phyloP scores from a whole-genome alignment of 2,888 invertebrate genomes.

The Phanerotoma sp. region DNA sequence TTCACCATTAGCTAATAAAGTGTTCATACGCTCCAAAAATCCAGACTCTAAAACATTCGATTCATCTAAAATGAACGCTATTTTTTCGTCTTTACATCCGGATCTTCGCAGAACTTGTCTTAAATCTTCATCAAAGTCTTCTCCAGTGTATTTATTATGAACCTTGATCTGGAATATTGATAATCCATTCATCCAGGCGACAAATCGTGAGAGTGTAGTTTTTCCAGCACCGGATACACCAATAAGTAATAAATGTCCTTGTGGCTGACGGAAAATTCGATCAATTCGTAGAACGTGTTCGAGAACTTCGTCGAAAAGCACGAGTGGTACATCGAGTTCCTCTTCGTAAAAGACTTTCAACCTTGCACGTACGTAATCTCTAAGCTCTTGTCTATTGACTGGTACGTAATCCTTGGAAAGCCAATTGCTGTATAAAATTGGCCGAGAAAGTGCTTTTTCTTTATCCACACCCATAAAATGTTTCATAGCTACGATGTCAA shows the following conservation, averaged over 20 bases:
- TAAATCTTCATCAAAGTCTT: conserved; percentile 98
- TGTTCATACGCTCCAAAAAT: conserved; percentile 99
- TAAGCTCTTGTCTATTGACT: conserved; percentile 89
- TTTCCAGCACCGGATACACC: conserved; percentile 99
- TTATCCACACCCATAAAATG: conserved; percentile 91
- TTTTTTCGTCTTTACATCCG: conserved; percentile 96
- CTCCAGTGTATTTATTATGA: conserved; percentile 98
- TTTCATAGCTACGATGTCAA: conserved; percentile 87
- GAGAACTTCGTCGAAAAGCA: conserved; percentile 98
- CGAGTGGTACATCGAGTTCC: conserved; percentile 96
- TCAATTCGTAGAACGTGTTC: conserved; percentile 99
- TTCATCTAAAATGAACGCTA: conserved; percentile 98
- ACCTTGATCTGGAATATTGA: conserved; percentile 99
- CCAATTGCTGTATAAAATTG: conserved; percentile 99
- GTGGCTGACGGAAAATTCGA: conserved; percentile 98
- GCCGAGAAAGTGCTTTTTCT: conserved; percentile 84
- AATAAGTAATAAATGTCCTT: conserved; percentile 95
- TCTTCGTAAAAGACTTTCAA: conserved; percentile 99
- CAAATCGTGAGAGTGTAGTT: conserved; percentile 97
- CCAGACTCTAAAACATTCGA: conserved; percentile 98
- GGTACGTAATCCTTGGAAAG: conserved; percentile 97
- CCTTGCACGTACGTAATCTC: conserved; percentile 96
- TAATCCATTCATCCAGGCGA: conserved; percentile 99
- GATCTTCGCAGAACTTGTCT: conserved; percentile 83
- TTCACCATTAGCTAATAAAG: conserved; percentile 97